Evolutionary conservation across 2,797 vertebrate species (phyloP), one percentile per base, ranked within the genome.

Genomic region (Acestrorhynchus altus): DNA sequence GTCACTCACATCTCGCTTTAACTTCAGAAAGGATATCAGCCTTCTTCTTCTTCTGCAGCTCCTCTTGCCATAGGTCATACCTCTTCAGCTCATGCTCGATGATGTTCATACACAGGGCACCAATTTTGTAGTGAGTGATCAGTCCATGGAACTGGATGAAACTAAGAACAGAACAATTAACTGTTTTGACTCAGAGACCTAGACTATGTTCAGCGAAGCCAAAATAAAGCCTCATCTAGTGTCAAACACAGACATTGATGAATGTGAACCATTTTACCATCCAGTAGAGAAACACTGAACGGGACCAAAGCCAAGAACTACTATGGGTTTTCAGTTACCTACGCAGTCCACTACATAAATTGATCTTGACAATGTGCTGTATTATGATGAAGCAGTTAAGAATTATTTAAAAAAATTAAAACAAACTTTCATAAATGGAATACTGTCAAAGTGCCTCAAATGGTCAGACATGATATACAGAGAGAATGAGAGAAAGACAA

Each of bases 61-160:
- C 96, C 22, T 98, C 97, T 79, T 96, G 95, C 97, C 97, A 98
- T 75, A 98, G 94, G 79, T 97, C 95, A 9, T 93, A 96, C 84
- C 95, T 95, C 93, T 96, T 98, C 89, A 98, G 91, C 83, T 98
- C 96, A 52, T 97, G 95, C 83, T 99, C 97, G 47, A 96, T 95
- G 81, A 98, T 96, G 88, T 94, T 97, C 97, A 96, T 96, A 78
- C 97, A 97, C 0, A 98, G 91, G 24, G 96, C 95, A 72, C 97
- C 97, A 18, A 98, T 96, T 93, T 97, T 98, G 85, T 96, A 98
- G 82, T 97, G 94, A 39, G 96, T 96, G 83, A 98, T 96, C 81
- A 97, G 91, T 63, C 94, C 93, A 49, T 97, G 96, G 90, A 99
- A 98, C 67, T 96, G 96, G 82, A 95, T 95, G 93, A 97, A 98